Base-by-base conservation (phyloP, 2,113 vertebrate species). In the Spea multiplicata region DNA sequence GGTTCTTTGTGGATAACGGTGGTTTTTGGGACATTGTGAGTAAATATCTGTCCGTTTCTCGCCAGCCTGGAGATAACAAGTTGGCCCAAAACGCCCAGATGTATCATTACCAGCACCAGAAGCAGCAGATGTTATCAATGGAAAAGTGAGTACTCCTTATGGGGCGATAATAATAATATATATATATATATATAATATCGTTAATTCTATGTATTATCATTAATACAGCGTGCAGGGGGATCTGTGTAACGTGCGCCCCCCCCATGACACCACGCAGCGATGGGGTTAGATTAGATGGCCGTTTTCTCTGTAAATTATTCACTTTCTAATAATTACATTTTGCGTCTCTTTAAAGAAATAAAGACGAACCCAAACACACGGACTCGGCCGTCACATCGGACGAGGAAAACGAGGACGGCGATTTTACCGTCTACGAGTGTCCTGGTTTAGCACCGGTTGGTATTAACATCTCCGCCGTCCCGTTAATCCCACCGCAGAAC, bases 31-130 rank as follows among this genome's bases (percentile, higher is more conserved):
- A 2, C 30, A 30, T 30, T 30, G 1, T 30, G 30, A 30, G 30
- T 30, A 30, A 30, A 30, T 30, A 1, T 30, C 30, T 67, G 45
- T 67, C n/a, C 16, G n/a, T 48, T 17, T 30, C 6, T 10, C 50
- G 55, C 0, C 83, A 98, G 96, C 92, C 93, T 0, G 96, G 94
- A 8, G 97, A 98, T 87, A 95, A 94, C 85, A 95, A 92, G 0
- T 89, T 97, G 88, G 97, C 94, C 3, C 95, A 95, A 76, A 96
- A 91, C 0, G 96, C 96, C 0, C 96, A 98, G 88, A 95, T 98
- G 95, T 97, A 94, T 84, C 96, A 98, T 87, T 98, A 96, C 87
- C 96, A 97, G 83, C 96, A 97, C 84, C 97, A 97, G 91, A 94
- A 96, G 79, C 96, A 97, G 87, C 96, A 98, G 90, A 96, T 98